Conservation (phyloP, 2,113 vertebrate genomes). For the Prunella fulvescens region DNA sequence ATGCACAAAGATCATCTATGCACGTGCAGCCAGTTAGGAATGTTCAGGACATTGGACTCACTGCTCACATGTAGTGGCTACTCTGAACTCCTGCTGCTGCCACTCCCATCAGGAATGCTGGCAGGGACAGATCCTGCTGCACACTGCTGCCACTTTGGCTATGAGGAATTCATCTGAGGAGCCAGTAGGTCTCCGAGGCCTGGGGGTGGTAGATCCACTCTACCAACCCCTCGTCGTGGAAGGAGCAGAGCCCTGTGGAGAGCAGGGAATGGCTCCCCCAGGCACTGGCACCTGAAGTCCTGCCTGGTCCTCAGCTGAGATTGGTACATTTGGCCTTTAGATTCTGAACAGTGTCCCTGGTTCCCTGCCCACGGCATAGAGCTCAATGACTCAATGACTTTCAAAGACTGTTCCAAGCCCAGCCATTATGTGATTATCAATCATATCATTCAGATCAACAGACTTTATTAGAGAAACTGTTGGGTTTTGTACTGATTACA, state of each 20-base stretch:
- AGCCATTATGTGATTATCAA: neutral
- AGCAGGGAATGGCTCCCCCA: neutral
- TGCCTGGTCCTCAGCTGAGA: neutral
- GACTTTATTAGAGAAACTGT: neutral
- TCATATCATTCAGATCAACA: neutral
- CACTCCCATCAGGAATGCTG: neutral
- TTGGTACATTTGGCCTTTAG: accelerated
- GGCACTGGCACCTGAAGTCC: neutral
- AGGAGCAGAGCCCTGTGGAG: neutral
- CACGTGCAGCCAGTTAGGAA: neutral
- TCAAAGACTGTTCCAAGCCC: neutral
- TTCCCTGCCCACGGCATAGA: neutral
- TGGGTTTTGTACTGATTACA: neutral
- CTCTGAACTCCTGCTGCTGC: neutral
- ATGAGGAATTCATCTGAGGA: neutral
- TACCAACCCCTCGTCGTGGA: accelerated
- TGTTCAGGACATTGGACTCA: neutral
- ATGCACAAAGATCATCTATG: accelerated
- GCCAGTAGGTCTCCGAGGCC: neutral
- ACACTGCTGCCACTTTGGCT: accelerated
- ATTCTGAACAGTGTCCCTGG: neutral
- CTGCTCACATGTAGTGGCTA: accelerated
- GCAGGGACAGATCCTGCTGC: accelerated
- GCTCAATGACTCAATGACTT: neutral
- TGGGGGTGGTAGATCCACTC: neutral